Percentiles rank a stretch among this genome's conserved stretches.
phyloP scores from a whole-genome alignment of 2,888 invertebrate genomes.

The Kryphioiulus occultus region DNA sequence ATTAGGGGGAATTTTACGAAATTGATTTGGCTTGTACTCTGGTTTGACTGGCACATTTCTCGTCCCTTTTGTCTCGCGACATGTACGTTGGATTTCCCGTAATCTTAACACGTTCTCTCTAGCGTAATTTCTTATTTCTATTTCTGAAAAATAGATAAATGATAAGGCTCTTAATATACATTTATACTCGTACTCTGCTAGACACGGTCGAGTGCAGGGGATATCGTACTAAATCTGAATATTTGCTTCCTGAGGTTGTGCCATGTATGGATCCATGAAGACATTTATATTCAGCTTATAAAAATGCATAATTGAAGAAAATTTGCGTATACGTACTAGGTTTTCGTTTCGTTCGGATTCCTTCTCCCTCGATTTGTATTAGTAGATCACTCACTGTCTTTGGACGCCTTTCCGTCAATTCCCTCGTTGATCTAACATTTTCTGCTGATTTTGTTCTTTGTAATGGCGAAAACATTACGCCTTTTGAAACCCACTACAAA shows the following conservation, averaged over 20 bases:
- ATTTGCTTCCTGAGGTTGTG: too few species aligned
- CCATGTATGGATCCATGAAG: neutral
- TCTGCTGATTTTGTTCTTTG: neutral
- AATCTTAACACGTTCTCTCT: constrained; percentile 27
- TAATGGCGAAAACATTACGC: neutral
- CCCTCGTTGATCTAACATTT: neutral
- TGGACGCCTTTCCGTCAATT: neutral
- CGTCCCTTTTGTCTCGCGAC: constrained; percentile 20
- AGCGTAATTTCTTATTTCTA: constrained; percentile 4
- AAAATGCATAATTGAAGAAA: neutral
- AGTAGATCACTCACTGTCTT: neutral
- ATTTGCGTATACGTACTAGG: neutral
- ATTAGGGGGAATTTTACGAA: neutral
- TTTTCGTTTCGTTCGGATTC: neutral
- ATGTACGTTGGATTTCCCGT: constrained; percentile 44
- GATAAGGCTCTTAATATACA: neutral
- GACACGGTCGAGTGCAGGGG: neutral
- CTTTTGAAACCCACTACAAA: neutral
- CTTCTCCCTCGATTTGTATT: constrained; percentile 24
- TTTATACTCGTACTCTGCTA: neutral
- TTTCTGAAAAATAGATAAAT: constrained; percentile 1
- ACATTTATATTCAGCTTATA: neutral
- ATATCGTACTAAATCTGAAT: too few species aligned
- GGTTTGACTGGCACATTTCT: constrained; percentile 3
- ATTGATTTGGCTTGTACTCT: neutral